Conservation (phyloP, 2,797 vertebrate genomes). For the Sorex maritimensis region DNA sequence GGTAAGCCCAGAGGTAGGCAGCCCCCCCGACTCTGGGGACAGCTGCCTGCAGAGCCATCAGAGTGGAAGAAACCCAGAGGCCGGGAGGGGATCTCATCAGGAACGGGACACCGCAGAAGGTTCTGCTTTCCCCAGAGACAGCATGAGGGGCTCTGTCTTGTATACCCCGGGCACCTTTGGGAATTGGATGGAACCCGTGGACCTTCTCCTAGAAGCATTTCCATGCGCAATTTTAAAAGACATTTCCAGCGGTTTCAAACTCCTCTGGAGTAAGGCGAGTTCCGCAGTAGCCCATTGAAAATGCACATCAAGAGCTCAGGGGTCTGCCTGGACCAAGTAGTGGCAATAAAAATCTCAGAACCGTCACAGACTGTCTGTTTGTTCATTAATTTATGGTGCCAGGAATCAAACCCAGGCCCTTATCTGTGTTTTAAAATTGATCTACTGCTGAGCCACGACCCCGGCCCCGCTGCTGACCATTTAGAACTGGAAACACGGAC, state of each 20-base stretch:
- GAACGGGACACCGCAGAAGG: too few species aligned
- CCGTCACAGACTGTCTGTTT: background rate
- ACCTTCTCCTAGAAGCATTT: slow-evolving; percentile 44
- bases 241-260: background rate
- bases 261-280: background rate
- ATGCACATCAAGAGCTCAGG: slow-evolving; percentile 2
- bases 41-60: slow-evolving; percentile 32
- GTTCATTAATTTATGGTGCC: too few species aligned
- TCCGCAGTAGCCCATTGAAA: background rate
- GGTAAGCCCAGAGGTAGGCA: slow-evolving; percentile 69
- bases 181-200: background rate
- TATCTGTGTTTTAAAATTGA: too few species aligned
- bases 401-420: too few species aligned
- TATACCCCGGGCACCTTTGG: slow-evolving; percentile 13
- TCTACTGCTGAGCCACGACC: too few species aligned
- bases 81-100: background rate
- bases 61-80: slow-evolving; percentile 70
- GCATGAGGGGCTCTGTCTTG: background rate
- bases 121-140: background rate
- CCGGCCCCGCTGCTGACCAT: background rate
- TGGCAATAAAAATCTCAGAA: slow-evolving; percentile 46
- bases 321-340: slow-evolving; percentile 22
- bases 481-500: background rate
- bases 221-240: background rate
- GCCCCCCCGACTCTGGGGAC: slow-evolving; percentile 68